These are phyloP conservation scores for Mormyrops attenuatus DNA, from an alignment of 2,797 vertebrate species.

Conservation along the genomic window DNA sequence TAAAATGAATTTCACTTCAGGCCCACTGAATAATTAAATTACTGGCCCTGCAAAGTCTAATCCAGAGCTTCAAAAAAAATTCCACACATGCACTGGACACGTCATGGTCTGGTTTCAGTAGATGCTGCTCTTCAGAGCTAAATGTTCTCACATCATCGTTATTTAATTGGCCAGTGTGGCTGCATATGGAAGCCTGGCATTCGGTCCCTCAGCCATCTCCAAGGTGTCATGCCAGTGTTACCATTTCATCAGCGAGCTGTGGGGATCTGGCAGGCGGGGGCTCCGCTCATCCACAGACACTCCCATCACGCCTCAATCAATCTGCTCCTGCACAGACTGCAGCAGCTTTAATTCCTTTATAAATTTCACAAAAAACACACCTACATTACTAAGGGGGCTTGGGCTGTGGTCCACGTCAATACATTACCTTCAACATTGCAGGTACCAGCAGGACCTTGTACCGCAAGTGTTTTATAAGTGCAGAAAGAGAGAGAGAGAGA, in stretches of 20 bases:
- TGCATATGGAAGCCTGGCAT: not conserved
- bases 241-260: not conserved
- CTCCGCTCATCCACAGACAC: not conserved
- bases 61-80: not conserved
- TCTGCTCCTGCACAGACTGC: not conserved
- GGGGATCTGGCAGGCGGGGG: not conserved
- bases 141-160: not conserved
- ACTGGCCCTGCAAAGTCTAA: not conserved
- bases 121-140: not conserved
- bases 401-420: not conserved
- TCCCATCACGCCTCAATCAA: not conserved
- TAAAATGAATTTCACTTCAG: not conserved
- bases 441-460: not conserved
- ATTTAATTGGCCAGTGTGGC: not conserved
- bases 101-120: not conserved
- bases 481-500: not conserved
- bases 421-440: not conserved
- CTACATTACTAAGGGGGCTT: not conserved
- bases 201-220: not conserved
- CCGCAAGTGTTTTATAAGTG: not conserved
- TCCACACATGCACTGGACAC: not conserved
- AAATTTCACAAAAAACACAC: not conserved
- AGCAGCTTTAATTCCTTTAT: not conserved
- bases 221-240: not conserved
- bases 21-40: not conserved